Evolutionary conservation across 2,888 invertebrate species (phyloP), one percentile per base, ranked within the genome.

Genomic region (Mimumesa dahlbomi): DNA sequence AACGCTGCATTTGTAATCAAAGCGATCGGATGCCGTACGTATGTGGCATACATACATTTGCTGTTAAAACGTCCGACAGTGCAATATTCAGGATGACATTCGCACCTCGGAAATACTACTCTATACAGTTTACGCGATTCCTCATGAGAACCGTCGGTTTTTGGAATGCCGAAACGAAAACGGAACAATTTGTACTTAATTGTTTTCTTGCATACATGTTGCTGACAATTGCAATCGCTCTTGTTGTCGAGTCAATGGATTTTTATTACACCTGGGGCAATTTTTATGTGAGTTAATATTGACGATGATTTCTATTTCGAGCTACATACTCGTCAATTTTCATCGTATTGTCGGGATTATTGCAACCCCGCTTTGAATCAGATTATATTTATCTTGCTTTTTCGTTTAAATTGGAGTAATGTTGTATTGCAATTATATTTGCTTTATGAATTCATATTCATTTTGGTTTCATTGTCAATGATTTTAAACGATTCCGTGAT

Each of bases 81-180:
- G 9, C 5, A 11, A 14, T 4, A 7, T 7, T 2, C 31, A 54
- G 29, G 19, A 42, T 43, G 42, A 7, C 6, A 1, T 2, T 0
- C 1, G 18, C 5, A 9, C 2, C 40, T 14, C 16, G 9, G 2
- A 58, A 40, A 25, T 77, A 67, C 58, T 38, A 45, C 2, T 78
- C 77, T 25, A 77, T 79, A 6, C 72, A 16, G 14, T 6, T 82
- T 2, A 68, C 69, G 13, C 63, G 67, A 34, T 70, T 76, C 46
- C 69, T 67, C 19, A 79, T 82, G 82, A 76, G 43, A 38, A 36
- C 68, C 4, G 64, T 73, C 1, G 82, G 82, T 16, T 77, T 79
- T 21, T 83, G 83, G 83, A 36, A 56, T 6, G 49, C 77, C 1
- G 42, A 73, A 7, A 69, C 52, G 0, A 13, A 53, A 25, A 46